Evolutionary conservation across 2,797 vertebrate genomes (phyloP).

Genomic region (Microtus californicus): DNA sequence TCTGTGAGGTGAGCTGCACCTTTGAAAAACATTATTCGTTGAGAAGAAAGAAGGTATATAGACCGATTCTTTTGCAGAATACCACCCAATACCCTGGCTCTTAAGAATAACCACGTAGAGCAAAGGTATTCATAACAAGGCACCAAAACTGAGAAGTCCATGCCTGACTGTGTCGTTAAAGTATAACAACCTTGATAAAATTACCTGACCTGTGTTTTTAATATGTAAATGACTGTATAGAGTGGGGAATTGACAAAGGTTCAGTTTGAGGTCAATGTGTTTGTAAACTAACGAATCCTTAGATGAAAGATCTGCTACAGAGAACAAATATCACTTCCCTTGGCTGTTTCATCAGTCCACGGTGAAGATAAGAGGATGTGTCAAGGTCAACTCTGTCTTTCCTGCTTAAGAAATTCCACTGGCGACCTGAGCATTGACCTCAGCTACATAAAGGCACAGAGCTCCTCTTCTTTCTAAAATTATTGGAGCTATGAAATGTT

Average conservation of each 20-base stretch:
- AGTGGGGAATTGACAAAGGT: background rate
- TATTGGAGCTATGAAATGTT: background rate
- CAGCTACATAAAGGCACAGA: background rate
- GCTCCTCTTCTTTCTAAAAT: background rate
- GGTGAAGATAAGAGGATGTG: background rate
- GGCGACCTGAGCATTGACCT: background rate
- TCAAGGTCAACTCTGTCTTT: conserved; percentile 51
- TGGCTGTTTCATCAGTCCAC: conserved; percentile 11
- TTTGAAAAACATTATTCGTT: background rate
- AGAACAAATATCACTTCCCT: conserved; percentile 52
- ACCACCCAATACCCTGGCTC: background rate
- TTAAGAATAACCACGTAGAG: background rate
- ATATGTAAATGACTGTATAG: background rate
- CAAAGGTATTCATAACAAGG: background rate
- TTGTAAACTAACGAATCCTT: conserved; percentile 47
- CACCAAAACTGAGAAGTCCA: background rate
- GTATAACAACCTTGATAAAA: conserved; percentile 37
- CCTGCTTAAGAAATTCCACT: conserved; percentile 30
- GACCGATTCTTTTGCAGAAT: background rate
- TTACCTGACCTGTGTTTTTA: background rate
- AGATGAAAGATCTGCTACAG: conserved; percentile 42
- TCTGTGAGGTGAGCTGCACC: background rate
- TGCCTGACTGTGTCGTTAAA: conserved; percentile 9
- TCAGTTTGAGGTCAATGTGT: conserved; percentile 8
- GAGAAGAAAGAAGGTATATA: conserved; percentile 26